Evolutionary conservation across 2,888 invertebrate genomes (phyloP).

Genomic region (Temnothorax ravouxi): DNA sequence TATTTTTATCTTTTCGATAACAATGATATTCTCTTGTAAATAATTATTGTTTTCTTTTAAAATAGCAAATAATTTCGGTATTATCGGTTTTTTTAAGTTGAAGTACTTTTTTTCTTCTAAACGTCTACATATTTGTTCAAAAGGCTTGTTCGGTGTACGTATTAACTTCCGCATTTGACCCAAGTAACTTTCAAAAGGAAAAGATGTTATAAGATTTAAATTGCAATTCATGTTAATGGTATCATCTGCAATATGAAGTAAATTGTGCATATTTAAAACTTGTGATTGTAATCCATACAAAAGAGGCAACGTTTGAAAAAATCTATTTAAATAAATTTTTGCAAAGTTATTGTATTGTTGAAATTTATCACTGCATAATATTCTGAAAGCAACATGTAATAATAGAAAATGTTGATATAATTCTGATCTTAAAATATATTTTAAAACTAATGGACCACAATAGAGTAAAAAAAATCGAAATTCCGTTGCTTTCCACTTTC

Average conservation of each 20-base stretch:
- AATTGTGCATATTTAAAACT: background rate
- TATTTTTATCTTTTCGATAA: background rate
- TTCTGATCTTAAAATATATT: background rate
- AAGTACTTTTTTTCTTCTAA: slow-evolving; percentile 1
- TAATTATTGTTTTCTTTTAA: background rate
- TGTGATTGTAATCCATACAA: background rate
- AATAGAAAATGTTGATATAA: background rate
- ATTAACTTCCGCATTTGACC: background rate
- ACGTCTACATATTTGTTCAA: background rate
- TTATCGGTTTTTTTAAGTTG: background rate
- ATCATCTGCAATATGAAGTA: background rate
- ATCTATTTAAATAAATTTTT: background rate
- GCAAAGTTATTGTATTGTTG: background rate
- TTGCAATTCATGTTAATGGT: background rate
- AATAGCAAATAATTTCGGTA: background rate
- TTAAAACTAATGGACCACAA: background rate
- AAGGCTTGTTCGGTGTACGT: background rate
- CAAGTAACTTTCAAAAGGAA: background rate
- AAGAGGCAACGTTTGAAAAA: background rate
- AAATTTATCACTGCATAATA: background rate
- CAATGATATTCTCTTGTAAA: background rate
- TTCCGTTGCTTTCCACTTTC: background rate
- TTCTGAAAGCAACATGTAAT: background rate
- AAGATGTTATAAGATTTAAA: background rate
- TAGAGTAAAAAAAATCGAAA: background rate